Conservation (phyloP, 2,113 vertebrate genomes). For the Cephalopholis sonnerati region DNA sequence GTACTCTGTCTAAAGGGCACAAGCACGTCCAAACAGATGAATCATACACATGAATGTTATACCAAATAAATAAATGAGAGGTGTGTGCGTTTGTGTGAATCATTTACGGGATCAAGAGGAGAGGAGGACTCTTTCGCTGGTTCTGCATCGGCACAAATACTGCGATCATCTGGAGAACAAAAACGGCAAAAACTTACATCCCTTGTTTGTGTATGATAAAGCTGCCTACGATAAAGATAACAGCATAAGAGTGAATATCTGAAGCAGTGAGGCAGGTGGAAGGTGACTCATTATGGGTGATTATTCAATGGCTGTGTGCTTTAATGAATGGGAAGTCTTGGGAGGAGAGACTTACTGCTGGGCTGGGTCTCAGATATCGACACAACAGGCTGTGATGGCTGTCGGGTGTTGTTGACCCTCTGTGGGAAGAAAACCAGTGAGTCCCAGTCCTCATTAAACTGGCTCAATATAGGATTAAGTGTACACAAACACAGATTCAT, state of each 20-base stretch:
- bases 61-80: background rate
- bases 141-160: conserved; percentile 28
- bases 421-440: conserved; percentile 39
- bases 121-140: rapidly evolving
- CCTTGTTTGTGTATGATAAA: background rate
- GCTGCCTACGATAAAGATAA: background rate
- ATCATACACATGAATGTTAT: background rate
- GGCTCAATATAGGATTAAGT: background rate
- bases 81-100: background rate
- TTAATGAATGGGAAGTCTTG: background rate
- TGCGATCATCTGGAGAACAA: background rate
- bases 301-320: background rate
- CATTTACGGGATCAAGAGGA: conserved; percentile 48
- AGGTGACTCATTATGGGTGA: background rate
- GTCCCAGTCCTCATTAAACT: background rate
- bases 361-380: conserved; percentile 20
- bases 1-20: conserved; percentile 41
- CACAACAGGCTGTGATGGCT: background rate
- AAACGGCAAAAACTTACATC: background rate
- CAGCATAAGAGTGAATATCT: background rate
- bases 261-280: background rate
- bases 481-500: background rate
- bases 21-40: conserved; percentile 3
- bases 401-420: background rate
- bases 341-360: conserved; percentile 26